Evolutionary conservation across 64 coral and sea anemone genomes (phyloP), one percentile per base, ranked within the genome.

Genomic region (Hydrozoanthus tunicans): DNA sequence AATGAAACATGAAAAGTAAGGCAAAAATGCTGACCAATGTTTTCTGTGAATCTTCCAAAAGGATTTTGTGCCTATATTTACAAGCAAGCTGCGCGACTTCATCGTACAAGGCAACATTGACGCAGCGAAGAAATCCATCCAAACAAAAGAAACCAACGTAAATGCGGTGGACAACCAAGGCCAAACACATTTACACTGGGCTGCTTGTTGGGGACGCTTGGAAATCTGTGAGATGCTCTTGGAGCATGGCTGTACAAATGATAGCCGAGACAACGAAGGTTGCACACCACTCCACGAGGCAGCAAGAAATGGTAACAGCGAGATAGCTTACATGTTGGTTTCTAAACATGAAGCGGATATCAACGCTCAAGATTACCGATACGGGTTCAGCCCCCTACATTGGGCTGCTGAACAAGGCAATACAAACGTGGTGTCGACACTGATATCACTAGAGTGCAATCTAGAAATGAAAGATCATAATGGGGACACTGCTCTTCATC

Each of bases 281-380:
- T 57, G 69, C 20, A 91, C 90, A 0, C 61, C 90, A 14, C 72
- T 91, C 43, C 90, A 91, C 17, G 51, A 70, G 68, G 90, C 90
- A 25, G 90, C 79, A 70, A 72, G 71, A n/a, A 9, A 13, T 55
- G 77, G 59, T 43, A 51, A 81, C 7, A 62, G 27, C 17, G 78
- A 81, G n/a, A 15, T 85, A 70, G 82, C 7, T 23, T 17, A 70
- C 6, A 7, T 85, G 7, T 85, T 85, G 20, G 65, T 71, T n/a
- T 9, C 6, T 24, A 17, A 54, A 56, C 70, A 71, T 56, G 51
- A 53, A 71, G 82, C 82, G 5, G 10, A 85, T 11, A n/a, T 85
- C 24, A 5, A 68, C 14, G 20, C 8, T 70, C 64, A 71, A 65
- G 53, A 85, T 51, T 3, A 57, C 52, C 17, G 58, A 23, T 11